A percentile compares a stretch with the other conserved stretches of the same genome.
Conservation (phyloP, 2,888 invertebrate species). For the Hylaea fasciaria region DNA sequence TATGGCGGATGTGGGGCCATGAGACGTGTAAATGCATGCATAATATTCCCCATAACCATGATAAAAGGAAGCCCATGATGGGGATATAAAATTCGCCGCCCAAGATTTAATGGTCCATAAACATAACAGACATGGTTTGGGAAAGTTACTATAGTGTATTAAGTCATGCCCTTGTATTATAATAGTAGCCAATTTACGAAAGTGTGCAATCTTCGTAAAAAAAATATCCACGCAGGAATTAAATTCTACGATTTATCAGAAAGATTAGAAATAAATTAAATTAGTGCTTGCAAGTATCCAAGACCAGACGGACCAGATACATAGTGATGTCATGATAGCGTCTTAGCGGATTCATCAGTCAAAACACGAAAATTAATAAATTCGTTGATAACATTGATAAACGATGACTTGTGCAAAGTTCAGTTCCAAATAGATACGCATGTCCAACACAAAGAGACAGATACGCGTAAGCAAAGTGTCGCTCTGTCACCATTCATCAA, state of each 20-base stretch:
- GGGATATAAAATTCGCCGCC: constrained; percentile 38
- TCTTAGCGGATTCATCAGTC: constrained; percentile 7
- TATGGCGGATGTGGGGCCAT: constrained; percentile 60
- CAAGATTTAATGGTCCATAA: constrained; percentile 31
- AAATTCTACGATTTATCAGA: no score
- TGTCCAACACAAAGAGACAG: constrained; percentile 29
- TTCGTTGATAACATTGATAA: constrained; percentile 18
- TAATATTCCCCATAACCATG: constrained; percentile 49
- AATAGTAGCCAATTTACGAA: constrained; percentile 11
- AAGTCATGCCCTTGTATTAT: constrained; percentile 4
- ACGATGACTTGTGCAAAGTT: constrained; percentile 24
- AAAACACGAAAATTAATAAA: constrained; percentile 13
- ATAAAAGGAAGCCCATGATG: constrained; percentile 39
- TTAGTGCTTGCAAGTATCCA: neutral
- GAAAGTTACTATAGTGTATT: constrained; percentile 23
- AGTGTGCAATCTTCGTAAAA: neutral
- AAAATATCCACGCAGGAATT: neutral
- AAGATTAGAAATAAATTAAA: no score
- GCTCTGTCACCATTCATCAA: constrained; percentile 42
- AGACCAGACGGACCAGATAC: constrained; percentile 2
- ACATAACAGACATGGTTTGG: constrained; percentile 28
- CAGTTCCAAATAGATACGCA: constrained; percentile 20
- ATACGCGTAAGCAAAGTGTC: constrained; percentile 33
- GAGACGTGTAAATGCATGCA: constrained; percentile 55
- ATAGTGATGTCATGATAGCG: constrained; percentile 1